These are phyloP conservation scores for Campaea margaritaria DNA, from an alignment of 2,888 invertebrate species.

Conservation along the genomic window DNA sequence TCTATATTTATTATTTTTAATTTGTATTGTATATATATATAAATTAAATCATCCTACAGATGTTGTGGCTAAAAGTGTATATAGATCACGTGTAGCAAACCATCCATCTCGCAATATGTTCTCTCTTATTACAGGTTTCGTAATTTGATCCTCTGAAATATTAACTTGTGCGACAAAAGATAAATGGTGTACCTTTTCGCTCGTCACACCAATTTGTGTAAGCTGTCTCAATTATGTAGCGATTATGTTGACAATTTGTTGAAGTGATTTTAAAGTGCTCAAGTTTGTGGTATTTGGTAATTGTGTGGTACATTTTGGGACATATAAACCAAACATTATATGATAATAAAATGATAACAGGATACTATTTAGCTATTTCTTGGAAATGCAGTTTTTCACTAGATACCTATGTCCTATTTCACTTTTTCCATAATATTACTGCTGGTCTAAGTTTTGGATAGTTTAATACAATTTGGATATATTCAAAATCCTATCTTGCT, in stretches of 20 bases:
- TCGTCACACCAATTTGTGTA: conserved; percentile 50
- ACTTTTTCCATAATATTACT: no score
- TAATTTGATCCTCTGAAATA: conserved; percentile 80
- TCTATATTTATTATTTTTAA: no score
- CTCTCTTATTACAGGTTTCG: conserved; percentile 66
- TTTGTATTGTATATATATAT: background rate
- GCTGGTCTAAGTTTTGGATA: no score
- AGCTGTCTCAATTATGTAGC: conserved; percentile 34
- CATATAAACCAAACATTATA: no score
- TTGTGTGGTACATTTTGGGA: background rate
- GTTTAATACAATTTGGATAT: no score
- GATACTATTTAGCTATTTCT: no score
- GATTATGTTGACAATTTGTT: conserved; percentile 21
- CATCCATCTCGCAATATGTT: conserved; percentile 73
- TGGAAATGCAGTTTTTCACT: no score
- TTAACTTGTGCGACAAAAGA: conserved; percentile 72
- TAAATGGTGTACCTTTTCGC: conserved; percentile 54
- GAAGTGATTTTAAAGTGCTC: conserved; percentile 11
- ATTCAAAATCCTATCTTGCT: no score
- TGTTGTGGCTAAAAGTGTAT: conserved; percentile 14
- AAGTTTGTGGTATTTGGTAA: background rate
- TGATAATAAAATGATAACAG: no score
- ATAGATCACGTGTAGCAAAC: conserved; percentile 45
- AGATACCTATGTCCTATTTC: no score
- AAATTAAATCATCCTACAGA: background rate